Conservation (phyloP, 2,113 vertebrate species). For the Sinocyclocheilus anophthalmus region DNA sequence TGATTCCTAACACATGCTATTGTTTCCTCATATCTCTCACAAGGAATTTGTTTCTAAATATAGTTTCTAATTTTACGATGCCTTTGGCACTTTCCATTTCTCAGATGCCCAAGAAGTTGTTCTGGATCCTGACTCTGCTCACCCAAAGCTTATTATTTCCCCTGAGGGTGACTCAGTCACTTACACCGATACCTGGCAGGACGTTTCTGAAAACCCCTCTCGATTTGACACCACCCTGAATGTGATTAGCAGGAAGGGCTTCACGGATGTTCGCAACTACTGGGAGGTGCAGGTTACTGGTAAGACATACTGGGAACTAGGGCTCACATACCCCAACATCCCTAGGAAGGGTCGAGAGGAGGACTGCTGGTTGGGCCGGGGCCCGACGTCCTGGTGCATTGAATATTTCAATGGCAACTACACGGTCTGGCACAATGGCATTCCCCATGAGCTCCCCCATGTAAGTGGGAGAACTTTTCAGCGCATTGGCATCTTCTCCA, state of each 20-base stretch:
- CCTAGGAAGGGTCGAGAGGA: constrained; percentile 83
- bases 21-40: neutral
- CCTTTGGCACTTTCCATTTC: constrained; percentile 35
- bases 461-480: constrained; percentile 62
- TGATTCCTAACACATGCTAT: no score
- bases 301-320: constrained; percentile 88
- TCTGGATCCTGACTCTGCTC: constrained; percentile 75
- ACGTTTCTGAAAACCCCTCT: constrained; percentile 72
- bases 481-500: constrained; percentile 82
- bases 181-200: constrained; percentile 75
- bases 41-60: neutral
- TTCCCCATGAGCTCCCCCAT: constrained; percentile 63
- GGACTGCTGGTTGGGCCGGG: constrained; percentile 83
- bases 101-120: constrained; percentile 72
- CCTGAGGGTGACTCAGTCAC: constrained; percentile 67
- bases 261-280: constrained; percentile 81
- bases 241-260: constrained; percentile 77
- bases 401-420: constrained; percentile 84
- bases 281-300: constrained; percentile 86
- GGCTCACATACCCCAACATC: constrained; percentile 80
- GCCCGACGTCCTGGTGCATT: constrained; percentile 79
- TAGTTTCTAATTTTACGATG: neutral
- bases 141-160: constrained; percentile 77
- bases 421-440: constrained; percentile 77
- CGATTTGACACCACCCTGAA: constrained; percentile 88